Conservation (phyloP, 2,113 vertebrate genomes). For the Silurus asotus region DNA sequence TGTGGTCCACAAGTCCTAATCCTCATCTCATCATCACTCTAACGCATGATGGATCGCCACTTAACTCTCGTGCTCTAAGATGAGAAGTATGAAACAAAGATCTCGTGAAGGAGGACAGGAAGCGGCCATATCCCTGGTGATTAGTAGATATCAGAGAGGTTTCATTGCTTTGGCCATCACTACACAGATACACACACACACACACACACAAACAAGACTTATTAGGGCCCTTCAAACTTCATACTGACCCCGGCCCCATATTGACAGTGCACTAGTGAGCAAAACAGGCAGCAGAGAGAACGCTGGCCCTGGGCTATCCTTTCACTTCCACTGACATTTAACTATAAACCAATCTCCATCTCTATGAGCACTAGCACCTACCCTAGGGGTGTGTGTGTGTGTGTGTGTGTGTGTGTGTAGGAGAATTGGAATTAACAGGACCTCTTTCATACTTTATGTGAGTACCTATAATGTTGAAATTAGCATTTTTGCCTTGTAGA, state of each 20-base stretch:
- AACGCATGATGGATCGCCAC: slow-evolving; percentile 20
- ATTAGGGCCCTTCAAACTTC: slow-evolving; percentile 51
- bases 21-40: not conserved
- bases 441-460: slow-evolving; percentile 13
- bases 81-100: slow-evolving; percentile 11
- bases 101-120: not conserved
- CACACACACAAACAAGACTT: slow-evolving; percentile 3
- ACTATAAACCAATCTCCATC: slow-evolving; percentile 77
- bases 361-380: slow-evolving; percentile 69
- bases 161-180: not conserved
- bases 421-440: not conserved
- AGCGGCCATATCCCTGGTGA: slow-evolving; percentile 21
- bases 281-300: slow-evolving; percentile 59
- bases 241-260: slow-evolving; percentile 46
- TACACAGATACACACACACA: slow-evolving; percentile 19
- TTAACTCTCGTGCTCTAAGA: slow-evolving; percentile 15
- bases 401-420: slow-evolving; percentile 26
- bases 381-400: slow-evolving; percentile 44
- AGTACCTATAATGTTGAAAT: slow-evolving; percentile 28
- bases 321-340: slow-evolving; percentile 81
- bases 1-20: not conserved
- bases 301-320: slow-evolving; percentile 69
- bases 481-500: slow-evolving; percentile 25
- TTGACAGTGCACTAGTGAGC: slow-evolving; percentile 48
- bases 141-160: slow-evolving; percentile 33